Base-by-base conservation (phyloP, 1,140 invertebrate genomes). In the Schlechtendalia chinensis region DNA sequence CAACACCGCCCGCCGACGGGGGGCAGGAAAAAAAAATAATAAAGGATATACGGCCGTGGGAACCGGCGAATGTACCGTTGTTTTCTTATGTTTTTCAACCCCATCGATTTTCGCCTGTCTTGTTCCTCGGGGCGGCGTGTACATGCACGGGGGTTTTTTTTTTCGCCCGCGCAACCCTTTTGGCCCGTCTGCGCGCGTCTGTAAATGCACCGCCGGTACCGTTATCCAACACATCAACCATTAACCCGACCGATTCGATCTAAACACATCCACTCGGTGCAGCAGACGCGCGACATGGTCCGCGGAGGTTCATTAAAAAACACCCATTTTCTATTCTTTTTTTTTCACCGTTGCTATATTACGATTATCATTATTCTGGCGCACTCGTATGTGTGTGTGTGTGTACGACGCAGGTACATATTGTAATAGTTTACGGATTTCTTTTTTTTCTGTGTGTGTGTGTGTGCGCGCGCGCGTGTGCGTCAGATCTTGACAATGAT, bases 101-200 rank as follows among this genome's bases (percentile, higher is more conserved):
- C 56, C 32, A 59, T 77, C 74, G 32, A 77, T 58, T 59, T 77
- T 77, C 56, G 74, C 74, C 54, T 24, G 45, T 19, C 56, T 17
- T 58, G 74, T 77, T 54, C 72, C 72, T 56, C 29, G 29, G 2
- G 54, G 72, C n/a, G n/a, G 72, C 32, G 32, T 47, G 19, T 47
- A 19, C 16, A 27, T 54, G 47, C 65, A 74, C 59, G 24, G 8
- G 4, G 39, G 39, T 45, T 67, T 39, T 75, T 24, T 77, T 77
- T 77, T 77, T 77, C n/a, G 74, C 74, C 74, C n/a, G 32, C n/a
- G 32, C 29, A 77, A 77, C 74, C 74, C 74, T 77, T 77, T 77
- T 77, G 29, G 54, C 74, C 74, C 54, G 54, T 61, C 53, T 69
- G 65, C 39, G 65, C 39, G 72, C 6, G n/a, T 50, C 72, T 32